A percentile compares a stretch with the other conserved stretches of the same genome.
phyloP scores from a whole-genome alignment of 2,113 vertebrate genomes.

The Nycticebus coucang region DNA sequence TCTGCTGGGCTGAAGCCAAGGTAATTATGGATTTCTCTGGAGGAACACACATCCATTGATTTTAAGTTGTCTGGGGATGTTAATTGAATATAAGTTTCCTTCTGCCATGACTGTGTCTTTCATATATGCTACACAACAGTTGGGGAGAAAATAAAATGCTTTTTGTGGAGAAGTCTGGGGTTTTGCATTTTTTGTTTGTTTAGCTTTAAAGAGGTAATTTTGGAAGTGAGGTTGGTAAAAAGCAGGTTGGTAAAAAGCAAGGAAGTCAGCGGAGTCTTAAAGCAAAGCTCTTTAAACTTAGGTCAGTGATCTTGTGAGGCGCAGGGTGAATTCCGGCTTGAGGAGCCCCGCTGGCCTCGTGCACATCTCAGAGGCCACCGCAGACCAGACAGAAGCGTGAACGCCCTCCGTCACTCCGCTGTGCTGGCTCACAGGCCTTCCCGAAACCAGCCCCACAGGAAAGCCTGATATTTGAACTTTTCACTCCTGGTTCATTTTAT shows the following conservation, averaged over 20 bases:
- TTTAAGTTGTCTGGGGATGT: conserved; percentile 74
- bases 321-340: conserved; percentile 50
- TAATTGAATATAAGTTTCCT: conserved; percentile 78
- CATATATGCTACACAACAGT: conserved; percentile 65
- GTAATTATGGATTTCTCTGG: conserved; percentile 65
- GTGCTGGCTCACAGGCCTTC: conserved; percentile 81
- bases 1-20: conserved; percentile 59
- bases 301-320: conserved; percentile 43
- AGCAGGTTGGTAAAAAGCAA: conserved; percentile 41
- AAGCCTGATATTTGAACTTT: conserved; percentile 91
- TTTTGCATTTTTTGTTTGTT: conserved; percentile 74
- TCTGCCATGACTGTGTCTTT: conserved; percentile 74
- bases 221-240: conserved; percentile 48
- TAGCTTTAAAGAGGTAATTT: conserved; percentile 69
- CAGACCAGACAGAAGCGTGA: conserved; percentile 88
- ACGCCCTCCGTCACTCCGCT: conserved; percentile 78
- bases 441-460: conserved; percentile 83
- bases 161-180: conserved; percentile 72
- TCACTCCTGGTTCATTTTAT: conserved; percentile 84
- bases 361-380: conserved; percentile 81
- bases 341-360: conserved; percentile 65
- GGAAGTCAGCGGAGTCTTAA: conserved; percentile 35
- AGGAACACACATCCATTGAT: conserved; percentile 75
- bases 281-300: conserved; percentile 62
- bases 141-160: conserved; percentile 72